Evolutionary conservation across 2,888 invertebrate species (phyloP).

Genomic region (Metopia argyrocephala): DNA sequence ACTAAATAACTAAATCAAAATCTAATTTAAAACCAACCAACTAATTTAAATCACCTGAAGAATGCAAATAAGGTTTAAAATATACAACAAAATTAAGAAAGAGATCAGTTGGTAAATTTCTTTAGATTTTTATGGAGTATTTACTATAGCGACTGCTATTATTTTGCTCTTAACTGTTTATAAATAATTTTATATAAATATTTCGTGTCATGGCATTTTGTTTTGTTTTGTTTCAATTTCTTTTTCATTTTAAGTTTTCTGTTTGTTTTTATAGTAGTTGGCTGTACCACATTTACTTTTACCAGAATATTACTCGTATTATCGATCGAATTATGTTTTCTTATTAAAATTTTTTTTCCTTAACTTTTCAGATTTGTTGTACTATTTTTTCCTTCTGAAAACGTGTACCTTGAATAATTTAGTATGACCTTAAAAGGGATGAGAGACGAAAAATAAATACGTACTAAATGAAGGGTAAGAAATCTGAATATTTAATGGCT

Average conservation of each 20-base stretch:
- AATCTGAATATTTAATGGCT: background rate
- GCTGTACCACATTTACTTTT: slow-evolving; percentile 28
- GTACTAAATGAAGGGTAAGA: background rate
- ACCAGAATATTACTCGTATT: slow-evolving; percentile 27
- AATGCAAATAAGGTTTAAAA: too few species aligned
- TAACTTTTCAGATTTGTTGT: background rate
- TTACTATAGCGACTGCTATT: background rate
- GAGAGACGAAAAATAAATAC: slow-evolving; percentile 1
- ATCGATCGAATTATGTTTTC: slow-evolving; percentile 27
- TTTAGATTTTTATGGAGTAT: too few species aligned
- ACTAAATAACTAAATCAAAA: too few species aligned
- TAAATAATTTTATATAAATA: background rate
- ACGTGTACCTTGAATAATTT: slow-evolving; percentile 47
- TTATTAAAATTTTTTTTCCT: background rate
- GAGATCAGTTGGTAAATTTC: too few species aligned
- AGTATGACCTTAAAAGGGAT: slow-evolving; percentile 37
- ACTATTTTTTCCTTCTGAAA: slow-evolving; percentile 8
- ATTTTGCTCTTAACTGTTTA: background rate
- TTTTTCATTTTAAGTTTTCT: background rate
- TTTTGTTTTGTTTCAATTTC: background rate
- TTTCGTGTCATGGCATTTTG: slow-evolving; percentile 15
- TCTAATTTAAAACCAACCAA: too few species aligned
- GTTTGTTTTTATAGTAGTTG: background rate
- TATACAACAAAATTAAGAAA: too few species aligned
- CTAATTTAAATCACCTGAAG: too few species aligned